Evolutionary conservation across 2,113 vertebrate genomes (phyloP), one percentile per base, ranked within the genome.

Genomic region (Holacanthus passer): DNA sequence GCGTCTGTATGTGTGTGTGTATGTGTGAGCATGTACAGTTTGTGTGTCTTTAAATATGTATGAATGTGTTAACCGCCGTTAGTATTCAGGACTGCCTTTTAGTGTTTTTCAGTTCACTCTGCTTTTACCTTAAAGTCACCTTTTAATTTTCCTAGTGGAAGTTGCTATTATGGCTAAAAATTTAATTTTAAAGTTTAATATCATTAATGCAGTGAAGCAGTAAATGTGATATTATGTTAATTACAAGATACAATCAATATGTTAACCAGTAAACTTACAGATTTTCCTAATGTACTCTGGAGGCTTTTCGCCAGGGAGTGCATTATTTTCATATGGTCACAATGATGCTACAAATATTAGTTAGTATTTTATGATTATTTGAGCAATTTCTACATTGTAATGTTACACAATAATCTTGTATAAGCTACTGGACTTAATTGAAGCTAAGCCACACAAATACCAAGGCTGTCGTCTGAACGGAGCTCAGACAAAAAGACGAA

Each of bases 31-130:
- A 60, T 68, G 56, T 47, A 39, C 24, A 80, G 39, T 66, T 29
- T 60, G 68, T 62, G 60, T 73, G 55, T 65, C 53, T 89, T 85
- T 76, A 69, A 78, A 71, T 69, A 74, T 67, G 68, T 37, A 67
- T 52, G 41, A 65, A 56, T 59, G 41, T 75, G 43, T 73, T 82
- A 59, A 52, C 69, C 63, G 35, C 22, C 4, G 52, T 45, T 50
- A 69, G n/a, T 62, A 63, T 83, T 71, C 27, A 41, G 66, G 37
- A n/a, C 48, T 45, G 19, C 19, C 65, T 77, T 82, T 87, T 11
- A 52, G 14, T 29, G 52, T 39, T 74, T 79, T 77, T 73, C 20
- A 22, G 6, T 81, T 78, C 6, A 76, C 24, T 64, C 35, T 63
- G 77, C 65, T 60, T 56, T 70, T 16, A 48, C 7, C 32, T 67